A percentile compares a stretch with the other conserved stretches of the same genome.
These are phyloP conservation scores for Nestor notabilis DNA, from an alignment of 2,113 vertebrate genomes.

Conservation along the genomic window DNA sequence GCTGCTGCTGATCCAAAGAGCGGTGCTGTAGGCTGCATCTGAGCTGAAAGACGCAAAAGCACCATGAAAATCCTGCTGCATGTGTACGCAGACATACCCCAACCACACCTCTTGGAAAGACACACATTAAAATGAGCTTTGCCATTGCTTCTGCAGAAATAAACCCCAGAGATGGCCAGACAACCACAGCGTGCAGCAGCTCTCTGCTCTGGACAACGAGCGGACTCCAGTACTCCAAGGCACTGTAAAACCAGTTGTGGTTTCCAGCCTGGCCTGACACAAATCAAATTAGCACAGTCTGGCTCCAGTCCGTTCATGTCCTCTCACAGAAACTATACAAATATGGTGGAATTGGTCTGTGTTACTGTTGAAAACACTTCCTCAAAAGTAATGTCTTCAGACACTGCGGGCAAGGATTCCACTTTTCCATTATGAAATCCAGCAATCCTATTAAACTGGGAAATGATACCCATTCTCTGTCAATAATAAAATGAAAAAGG, in stretches of 20 bases:
- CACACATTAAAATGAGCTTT: background rate
- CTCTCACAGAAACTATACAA: accelerated
- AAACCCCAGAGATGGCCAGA: background rate
- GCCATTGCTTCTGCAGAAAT: background rate
- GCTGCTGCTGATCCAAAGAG: background rate
- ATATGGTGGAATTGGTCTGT: background rate
- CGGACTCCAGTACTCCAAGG: too few species aligned
- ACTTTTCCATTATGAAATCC: background rate
- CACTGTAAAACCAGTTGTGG: background rate
- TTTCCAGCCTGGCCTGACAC: background rate
- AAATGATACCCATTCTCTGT: background rate
- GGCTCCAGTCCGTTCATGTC: background rate
- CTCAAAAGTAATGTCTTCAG: background rate
- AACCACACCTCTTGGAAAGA: background rate
- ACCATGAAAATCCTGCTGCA: background rate
- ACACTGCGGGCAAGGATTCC: background rate
- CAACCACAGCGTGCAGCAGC: background rate
- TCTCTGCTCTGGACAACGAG: accelerated
- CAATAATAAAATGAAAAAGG: background rate
- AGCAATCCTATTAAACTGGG: background rate
- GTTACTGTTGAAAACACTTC: background rate
- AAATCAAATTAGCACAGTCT: background rate
- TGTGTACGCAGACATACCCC: background rate
- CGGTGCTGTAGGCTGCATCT: background rate
- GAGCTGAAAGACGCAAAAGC: background rate